Percentiles rank a stretch among this genome's conserved stretches.
phyloP scores from a whole-genome alignment of 2,888 invertebrate genomes.

The Eutolmus rufibarbis region DNA sequence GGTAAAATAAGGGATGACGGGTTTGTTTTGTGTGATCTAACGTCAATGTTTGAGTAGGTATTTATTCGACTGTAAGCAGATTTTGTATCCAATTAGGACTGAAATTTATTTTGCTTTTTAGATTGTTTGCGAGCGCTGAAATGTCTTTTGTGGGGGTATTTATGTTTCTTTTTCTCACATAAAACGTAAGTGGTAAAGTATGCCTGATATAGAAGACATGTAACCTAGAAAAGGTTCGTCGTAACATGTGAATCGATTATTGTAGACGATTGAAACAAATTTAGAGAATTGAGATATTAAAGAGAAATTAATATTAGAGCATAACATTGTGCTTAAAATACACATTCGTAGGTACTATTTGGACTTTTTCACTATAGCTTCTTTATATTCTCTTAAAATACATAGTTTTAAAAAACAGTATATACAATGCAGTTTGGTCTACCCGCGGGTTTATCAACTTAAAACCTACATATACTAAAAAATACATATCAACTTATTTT shows the following conservation, averaged over 20 bases:
- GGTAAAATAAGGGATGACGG: constrained; percentile 9
- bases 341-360: too few species aligned
- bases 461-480: too few species aligned
- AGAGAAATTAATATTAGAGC: too few species aligned
- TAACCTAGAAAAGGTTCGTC: not conserved
- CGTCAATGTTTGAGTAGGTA: constrained; percentile 42
- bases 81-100: constrained; percentile 44
- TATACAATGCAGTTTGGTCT: too few species aligned
- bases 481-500: too few species aligned
- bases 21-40: constrained; percentile 42
- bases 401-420: too few species aligned
- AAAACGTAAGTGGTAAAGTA: not conserved
- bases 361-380: too few species aligned
- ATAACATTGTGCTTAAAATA: too few species aligned
- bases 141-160: not conserved
- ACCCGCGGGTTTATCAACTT: too few species aligned
- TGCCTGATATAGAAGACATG: not conserved
- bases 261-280: not conserved
- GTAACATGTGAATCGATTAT: not conserved
- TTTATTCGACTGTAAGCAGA: constrained; percentile 46
- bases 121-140: not conserved
- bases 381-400: too few species aligned
- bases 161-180: not conserved
- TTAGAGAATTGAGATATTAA: not conserved
- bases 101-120: constrained; percentile 15